These are phyloP conservation scores for Thomomys bottae DNA, from an alignment of 2,113 vertebrate species.

Conservation along the genomic window DNA sequence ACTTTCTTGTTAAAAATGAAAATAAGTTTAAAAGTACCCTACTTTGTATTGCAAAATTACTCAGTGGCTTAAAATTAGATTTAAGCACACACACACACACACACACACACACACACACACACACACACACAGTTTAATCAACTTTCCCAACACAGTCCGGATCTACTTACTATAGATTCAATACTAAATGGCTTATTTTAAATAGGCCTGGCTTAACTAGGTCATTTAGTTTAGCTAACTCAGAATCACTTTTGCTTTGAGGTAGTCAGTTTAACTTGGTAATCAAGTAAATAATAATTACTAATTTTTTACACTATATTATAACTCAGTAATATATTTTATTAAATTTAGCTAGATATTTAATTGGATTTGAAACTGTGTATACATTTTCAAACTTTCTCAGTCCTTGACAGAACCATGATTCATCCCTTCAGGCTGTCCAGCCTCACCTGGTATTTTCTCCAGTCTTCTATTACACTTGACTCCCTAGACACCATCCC, in stretches of 20 bases:
- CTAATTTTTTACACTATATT: background rate
- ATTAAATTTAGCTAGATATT: background rate
- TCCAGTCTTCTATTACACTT: background rate
- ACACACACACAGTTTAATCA: slow-evolving; percentile 34
- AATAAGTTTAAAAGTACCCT: background rate
- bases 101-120: no score
- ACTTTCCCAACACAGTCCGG: background rate
- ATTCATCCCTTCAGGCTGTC: background rate
- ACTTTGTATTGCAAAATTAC: slow-evolving; percentile 2
- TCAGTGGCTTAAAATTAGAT: background rate
- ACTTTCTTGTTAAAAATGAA: background rate
- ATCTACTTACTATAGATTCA: background rate
- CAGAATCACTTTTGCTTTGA: background rate
- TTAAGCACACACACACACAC: background rate
- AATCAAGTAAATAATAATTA: background rate
- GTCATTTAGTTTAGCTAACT: background rate
- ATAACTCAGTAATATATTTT: background rate
- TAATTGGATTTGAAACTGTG: background rate
- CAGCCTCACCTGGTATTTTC: background rate
- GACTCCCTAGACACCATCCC: background rate
- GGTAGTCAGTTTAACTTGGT: background rate
- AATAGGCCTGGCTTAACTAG: background rate
- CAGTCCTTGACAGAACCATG: background rate
- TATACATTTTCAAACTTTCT: background rate
- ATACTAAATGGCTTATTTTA: background rate